A percentile compares a stretch with the other conserved stretches of the same genome.
Evolutionary conservation across 2,888 invertebrate species (phyloP).

Genomic region (Opisthograptis luteolata): DNA sequence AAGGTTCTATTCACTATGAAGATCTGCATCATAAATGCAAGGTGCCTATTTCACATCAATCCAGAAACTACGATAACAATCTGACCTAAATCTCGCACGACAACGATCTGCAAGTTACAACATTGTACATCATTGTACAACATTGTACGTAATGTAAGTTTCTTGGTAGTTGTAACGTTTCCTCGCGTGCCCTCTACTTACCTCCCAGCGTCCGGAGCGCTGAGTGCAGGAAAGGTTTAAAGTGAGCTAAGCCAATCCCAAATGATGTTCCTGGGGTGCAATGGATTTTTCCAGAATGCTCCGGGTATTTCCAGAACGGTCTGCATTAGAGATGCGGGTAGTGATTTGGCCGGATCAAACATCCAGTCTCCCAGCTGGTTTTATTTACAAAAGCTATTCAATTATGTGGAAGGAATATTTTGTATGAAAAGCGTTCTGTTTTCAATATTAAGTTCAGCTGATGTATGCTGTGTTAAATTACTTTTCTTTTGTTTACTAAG

Average conservation of each 20-base stretch:
- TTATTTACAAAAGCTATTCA: neutral
- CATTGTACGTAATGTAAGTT: neutral
- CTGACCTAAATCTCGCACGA: neutral
- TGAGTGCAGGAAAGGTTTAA: conserved; percentile 65
- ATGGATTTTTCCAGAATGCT: conserved; percentile 44
- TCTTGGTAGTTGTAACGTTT: conserved; percentile 4
- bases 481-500: too few species aligned
- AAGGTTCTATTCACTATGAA: too few species aligned
- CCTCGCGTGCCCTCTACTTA: conserved; percentile 22
- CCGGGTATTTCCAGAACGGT: conserved; percentile 34
- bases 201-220: conserved; percentile 38
- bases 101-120: too few species aligned
- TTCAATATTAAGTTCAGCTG: too few species aligned
- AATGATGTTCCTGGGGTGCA: conserved; percentile 51
- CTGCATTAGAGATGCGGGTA: conserved; percentile 15
- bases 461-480: too few species aligned
- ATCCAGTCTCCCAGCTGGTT: neutral
- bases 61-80: neutral
- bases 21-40: too few species aligned
- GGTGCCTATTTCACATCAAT: too few species aligned
- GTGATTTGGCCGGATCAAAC: neutral
- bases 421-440: too few species aligned
- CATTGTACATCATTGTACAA: neutral
- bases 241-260: conserved; percentile 63
- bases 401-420: too few species aligned